Conservation (phyloP, 2,888 invertebrate genomes). For the Calameuta filiformis region DNA sequence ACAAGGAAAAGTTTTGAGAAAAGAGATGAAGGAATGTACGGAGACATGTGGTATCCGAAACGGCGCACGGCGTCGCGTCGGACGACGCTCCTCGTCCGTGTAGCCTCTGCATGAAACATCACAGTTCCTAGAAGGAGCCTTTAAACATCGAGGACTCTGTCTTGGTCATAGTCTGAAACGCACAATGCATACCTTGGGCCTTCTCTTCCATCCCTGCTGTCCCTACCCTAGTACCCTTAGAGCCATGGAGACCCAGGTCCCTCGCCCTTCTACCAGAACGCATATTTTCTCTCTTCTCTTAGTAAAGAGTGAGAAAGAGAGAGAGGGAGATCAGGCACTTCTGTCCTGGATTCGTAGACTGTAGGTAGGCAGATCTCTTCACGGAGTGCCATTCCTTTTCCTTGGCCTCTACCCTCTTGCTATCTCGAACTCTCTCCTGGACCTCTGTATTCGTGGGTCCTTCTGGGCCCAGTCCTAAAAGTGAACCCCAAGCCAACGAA, state of each 20-base stretch:
- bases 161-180: slow-evolving; percentile 19
- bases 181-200: slow-evolving; percentile 45
- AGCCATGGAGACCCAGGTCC: background rate
- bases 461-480: slow-evolving; percentile 18
- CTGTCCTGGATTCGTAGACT: background rate
- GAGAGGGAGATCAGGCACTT: background rate
- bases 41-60: background rate
- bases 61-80: background rate
- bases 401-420: slow-evolving; percentile 3
- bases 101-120: slow-evolving; percentile 8
- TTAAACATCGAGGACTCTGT: slow-evolving; percentile 19
- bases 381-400: background rate
- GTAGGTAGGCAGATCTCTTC: background rate
- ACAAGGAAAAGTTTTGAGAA: no score
- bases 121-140: slow-evolving; percentile 19
- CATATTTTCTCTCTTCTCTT: slow-evolving; percentile 12
- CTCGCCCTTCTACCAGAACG: slow-evolving; percentile 18
- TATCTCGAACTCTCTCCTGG: slow-evolving; percentile 18
- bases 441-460: slow-evolving; percentile 23
- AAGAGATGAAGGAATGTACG: no score
- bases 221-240: background rate
- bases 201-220: slow-evolving; percentile 6
- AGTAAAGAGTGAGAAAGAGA: background rate
- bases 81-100: background rate
- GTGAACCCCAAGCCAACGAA: slow-evolving; percentile 28